Base-by-base conservation (phyloP, 2,888 invertebrate species). In the Lepetodrilus schrolli region DNA sequence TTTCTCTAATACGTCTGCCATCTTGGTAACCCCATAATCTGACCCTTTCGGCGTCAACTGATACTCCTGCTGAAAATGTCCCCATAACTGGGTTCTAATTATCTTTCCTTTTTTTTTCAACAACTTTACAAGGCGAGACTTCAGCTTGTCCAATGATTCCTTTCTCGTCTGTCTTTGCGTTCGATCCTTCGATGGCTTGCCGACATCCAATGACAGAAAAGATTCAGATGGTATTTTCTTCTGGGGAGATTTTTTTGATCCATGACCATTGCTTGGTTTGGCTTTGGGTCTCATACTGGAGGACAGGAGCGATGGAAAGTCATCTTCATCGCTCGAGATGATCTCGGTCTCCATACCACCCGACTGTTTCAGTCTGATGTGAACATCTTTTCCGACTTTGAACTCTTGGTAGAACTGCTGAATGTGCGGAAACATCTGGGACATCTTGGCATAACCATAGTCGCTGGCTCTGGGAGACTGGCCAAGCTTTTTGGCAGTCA, bases 1-100 rank as follows among this genome's bases (percentile, higher is more conserved):
- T 1, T 34, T 10, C 2, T 69, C 34, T 23, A 74, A 65, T 1
- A 74, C 70, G 20, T 74, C 74, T 17, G 20, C 49, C 70, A 74
- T 70, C 20, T 70, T 70, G 23, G 20, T 20, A 10, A 74, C 58
- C 4, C 65, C 65, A 70, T 68, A 74, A 20, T 74, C 74, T 1
- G 47, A 23, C 4, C 21, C 50, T 30, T 17, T 58, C 7, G 70
- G 70, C 3, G 34, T 68, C 10, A 13, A 21, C 21, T 58, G 51
- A 37, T 47, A 58, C 21, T 51, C 26, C 4, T 34, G 23, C 13
- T 70, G 49, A 30, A 30, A 20, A 10, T 74, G 21, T 26, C 74
- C 70, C 47, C 70, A 36, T 7, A 37, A 37, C 13, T 36, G 23
- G 7, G 17, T 48, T 2, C 30, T 23, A 17, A 48, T 17, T 4